Evolutionary conservation across 2,888 invertebrate species (phyloP), one percentile per base, ranked within the genome.

Genomic region (Hemicrepidius hirtus): DNA sequence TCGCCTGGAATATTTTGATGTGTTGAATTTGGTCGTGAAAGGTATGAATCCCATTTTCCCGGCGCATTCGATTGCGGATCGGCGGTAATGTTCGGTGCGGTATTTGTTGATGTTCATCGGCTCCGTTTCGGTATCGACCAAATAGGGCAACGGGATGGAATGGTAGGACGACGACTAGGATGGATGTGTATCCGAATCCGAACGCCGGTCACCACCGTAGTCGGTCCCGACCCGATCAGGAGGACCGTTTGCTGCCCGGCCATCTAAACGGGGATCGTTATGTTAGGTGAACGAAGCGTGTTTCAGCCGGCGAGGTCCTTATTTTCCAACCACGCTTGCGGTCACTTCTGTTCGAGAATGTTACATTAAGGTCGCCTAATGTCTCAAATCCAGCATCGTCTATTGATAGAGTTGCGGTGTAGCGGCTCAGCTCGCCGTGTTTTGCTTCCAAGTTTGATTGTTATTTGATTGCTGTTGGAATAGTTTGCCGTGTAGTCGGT

Each of bases 401-500:
- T 74, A 74, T 76, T 76, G 76, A 76, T 74, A 69, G 67, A 72
- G 71, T 69, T 72, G 76, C 66, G 74, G 75, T 73, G 75, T 69
- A 66, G 73, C 66, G 53, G 68, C 72, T 75, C 67, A 75, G 62
- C 65, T 65, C 74, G 18, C 53, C 64, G 57, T 75, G 75, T 75
- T 75, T 75, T 69, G 72, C 66, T 59, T 63, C 76, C 41, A 74
- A 78, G 78, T 80, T 78, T 80, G 80, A 81, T 80, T 81, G 79
- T 80, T 80, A 79, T 80, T 81, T 80, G 80, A 81, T 81, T 79
- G 79, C 76, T 75, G 76, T 78, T 76, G 75, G 77, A 78, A 78
- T 80, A 78, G 80, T 80, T 79, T 67, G 70, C 66, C 68, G 71
- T 65, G 70, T 65, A 59, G 40, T 62, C 53, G 71, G 49, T 69